Conservation (phyloP, 2,888 invertebrate genomes). For the Aproaerema taeniolella region DNA sequence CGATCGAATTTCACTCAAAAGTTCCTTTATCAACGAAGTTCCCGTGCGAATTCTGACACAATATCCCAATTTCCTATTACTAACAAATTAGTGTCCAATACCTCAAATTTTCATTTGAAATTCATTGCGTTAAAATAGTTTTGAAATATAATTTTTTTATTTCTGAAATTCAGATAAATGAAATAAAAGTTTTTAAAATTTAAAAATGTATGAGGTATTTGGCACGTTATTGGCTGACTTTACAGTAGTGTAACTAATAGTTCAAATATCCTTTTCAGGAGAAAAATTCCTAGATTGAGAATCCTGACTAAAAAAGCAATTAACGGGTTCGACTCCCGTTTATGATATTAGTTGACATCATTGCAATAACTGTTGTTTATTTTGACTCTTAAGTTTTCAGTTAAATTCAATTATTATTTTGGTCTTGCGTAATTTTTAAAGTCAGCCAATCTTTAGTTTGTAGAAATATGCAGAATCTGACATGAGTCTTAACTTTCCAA, state of each 20-base stretch:
- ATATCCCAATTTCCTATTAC: constrained; percentile 24
- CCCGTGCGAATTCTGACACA: constrained; percentile 18
- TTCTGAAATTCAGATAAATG: not conserved
- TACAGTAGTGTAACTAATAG: constrained; percentile 15
- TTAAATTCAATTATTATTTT: constrained; percentile 3
- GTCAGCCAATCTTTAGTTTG: constrained; percentile 35
- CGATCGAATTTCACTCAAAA: constrained; percentile 23
- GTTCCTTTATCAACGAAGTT: constrained; percentile 15
- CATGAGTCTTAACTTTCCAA: constrained; percentile 47
- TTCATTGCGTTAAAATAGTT: too few species aligned
- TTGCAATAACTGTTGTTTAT: too few species aligned
- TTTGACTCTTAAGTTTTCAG: not conserved
- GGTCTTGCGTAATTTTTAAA: constrained; percentile 24
- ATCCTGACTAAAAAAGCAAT: not conserved
- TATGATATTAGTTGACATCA: not conserved
- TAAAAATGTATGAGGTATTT: constrained; percentile 22
- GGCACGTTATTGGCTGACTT: constrained; percentile 32
- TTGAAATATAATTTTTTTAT: not conserved
- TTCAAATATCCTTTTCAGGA: not conserved
- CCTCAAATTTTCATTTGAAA: constrained; percentile 17
- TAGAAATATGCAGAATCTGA: constrained; percentile 36
- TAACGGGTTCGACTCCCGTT: constrained; percentile 38
- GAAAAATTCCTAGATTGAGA: not conserved
- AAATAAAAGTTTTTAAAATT: not conserved
- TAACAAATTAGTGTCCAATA: constrained; percentile 27